Conservation (phyloP, 2,888 invertebrate genomes). For the Deilephila elpenor region DNA sequence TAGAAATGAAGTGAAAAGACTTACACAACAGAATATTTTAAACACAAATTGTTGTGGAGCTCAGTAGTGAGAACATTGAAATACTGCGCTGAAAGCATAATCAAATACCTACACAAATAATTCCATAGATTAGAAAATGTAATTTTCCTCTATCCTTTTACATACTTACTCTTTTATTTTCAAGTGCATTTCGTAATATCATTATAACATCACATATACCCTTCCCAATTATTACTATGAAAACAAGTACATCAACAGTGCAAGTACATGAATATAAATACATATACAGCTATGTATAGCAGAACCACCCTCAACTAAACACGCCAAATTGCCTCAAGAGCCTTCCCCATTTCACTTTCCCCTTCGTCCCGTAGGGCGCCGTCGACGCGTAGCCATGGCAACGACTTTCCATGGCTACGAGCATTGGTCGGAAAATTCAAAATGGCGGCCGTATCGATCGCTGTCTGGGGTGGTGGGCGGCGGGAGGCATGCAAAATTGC, state of each 20-base stretch:
- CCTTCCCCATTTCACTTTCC: conserved; percentile 76
- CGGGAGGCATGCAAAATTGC: conserved; percentile 44
- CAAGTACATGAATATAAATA: background rate
- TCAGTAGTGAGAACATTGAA: too few species aligned
- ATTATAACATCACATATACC: too few species aligned
- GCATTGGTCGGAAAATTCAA: conserved; percentile 85
- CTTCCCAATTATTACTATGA: background rate
- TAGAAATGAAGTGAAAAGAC: too few species aligned
- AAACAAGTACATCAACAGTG: background rate
- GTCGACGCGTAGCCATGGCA: conserved; percentile 67
- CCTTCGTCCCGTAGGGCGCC: conserved; percentile 60
- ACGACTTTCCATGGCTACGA: conserved; percentile 78
- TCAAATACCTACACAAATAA: too few species aligned
- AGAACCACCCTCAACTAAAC: conserved; percentile 18
- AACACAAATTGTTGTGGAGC: too few species aligned
- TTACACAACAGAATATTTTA: too few species aligned
- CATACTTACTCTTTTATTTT: too few species aligned
- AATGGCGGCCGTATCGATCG: conserved; percentile 81
- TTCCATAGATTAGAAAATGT: too few species aligned
- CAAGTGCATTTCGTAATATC: too few species aligned
- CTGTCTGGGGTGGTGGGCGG: conserved; percentile 45
- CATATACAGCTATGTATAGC: conserved; percentile 6
- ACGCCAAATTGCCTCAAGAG: conserved; percentile 47
- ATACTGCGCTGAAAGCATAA: too few species aligned
- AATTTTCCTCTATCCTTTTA: too few species aligned